Evolutionary conservation across 2,113 vertebrate species (phyloP), one percentile per base, ranked within the genome.

Genomic region (Phyllopteryx taeniolatus): DNA sequence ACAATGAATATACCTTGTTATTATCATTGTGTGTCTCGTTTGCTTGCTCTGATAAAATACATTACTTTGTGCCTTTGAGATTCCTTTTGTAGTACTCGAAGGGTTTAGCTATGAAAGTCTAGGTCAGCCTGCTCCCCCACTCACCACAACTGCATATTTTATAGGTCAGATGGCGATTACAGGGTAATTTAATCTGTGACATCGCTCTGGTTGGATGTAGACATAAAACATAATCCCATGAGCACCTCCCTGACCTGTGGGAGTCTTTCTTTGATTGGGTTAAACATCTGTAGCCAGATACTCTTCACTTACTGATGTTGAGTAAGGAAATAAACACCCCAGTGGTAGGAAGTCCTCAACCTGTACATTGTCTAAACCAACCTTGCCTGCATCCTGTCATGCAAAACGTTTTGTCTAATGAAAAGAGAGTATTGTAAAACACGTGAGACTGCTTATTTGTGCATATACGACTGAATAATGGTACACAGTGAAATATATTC

Each of bases 81-180:
- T 14, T 65, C 62, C 20, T 65, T 44, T 14, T 65, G 22, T 44
- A 12, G 39, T 43, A n/a, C 62, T 64, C 20, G 17, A 43, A 47
- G 67, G 59, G 33, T 75, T 69, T 46, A 33, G 14, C 54, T 31
- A 14, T 57, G 31, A 44, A 42, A 43, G 68, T 60, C 54, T 46
- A 35, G 42, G 54, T 70, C 68, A 27, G 47, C 9, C 66, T n/a
- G 47, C 47, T 53, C 66, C 68, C 5, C 68, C 17, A 46, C 39
- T 70, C 68, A 60, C 42, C 53, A 60, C 61, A 65, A 67, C 51
- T 47, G 67, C 54, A 65, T 22, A 75, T 46, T 78, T 80, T 77
- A 69, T 77, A 74, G 81, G 84, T 81, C 84, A 85, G 2, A 4
- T 64, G 17, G 68, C 79, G 81, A 86, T 83, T 81, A 80, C 51